phyloP scores from a whole-genome alignment of 2,888 invertebrate species.

The Eueremaeus valkanovi region DNA sequence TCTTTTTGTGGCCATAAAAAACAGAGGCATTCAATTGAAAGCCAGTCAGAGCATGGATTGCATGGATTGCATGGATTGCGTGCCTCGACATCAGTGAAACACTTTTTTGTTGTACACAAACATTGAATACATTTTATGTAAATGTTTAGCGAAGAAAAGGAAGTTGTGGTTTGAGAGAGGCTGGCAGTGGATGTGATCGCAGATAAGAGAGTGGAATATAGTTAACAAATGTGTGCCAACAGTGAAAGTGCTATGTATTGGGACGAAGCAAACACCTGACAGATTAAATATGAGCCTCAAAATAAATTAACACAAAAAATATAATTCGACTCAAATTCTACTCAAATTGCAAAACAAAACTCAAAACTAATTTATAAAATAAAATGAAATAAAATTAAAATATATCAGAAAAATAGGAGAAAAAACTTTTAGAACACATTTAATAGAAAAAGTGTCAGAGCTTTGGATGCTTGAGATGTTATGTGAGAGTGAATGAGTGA shows the following conservation, averaged over 20 bases:
- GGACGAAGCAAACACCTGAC: neutral
- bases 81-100: neutral
- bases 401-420: neutral
- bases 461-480: neutral
- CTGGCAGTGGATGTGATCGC: neutral
- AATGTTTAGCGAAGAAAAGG: constrained; percentile 18
- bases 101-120: neutral
- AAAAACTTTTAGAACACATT: neutral
- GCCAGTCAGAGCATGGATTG: neutral
- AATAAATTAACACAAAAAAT: neutral
- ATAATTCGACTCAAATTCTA: neutral
- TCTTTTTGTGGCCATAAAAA: neutral
- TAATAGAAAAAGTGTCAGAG: too few relatives aligned
- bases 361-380: neutral
- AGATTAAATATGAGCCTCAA: neutral
- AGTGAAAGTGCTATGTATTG: neutral
- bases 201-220: neutral
- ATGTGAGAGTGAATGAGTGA: neutral
- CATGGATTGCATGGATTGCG: too few relatives aligned
- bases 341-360: too few relatives aligned
- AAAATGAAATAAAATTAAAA: neutral
- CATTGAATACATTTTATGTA: constrained; percentile 10
- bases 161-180: constrained; percentile 10
- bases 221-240: neutral
- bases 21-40: neutral